Base-by-base conservation (phyloP, 2,888 invertebrate genomes). In the Lepidonotus clava region DNA sequence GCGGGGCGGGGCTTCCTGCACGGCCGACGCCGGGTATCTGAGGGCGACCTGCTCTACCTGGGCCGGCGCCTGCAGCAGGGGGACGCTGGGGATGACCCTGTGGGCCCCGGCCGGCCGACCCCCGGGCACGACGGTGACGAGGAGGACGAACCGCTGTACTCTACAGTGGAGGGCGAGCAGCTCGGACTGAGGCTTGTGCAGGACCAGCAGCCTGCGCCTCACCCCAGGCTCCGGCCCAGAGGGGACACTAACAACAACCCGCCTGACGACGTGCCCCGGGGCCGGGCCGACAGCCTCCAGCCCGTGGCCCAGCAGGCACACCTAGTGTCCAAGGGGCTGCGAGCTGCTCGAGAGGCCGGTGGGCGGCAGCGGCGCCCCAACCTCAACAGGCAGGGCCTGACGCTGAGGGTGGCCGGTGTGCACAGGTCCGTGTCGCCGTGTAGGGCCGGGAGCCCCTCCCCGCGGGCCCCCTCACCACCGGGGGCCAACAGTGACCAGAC, bases 221-320 rank as follows among this genome's bases (percentile, higher is more conserved):
- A 80, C 24, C 34, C 28, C 28, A 1, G 28, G 21, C 14, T 38
- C 32, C 34, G 46, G 11, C 8, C 2, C 21, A 41, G 2, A 32
- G 80, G 80, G 18, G 80, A 80, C 28, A 1, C 80, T 41, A 80
- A 80, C 24, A 80, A 80, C 46, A 80, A 80, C 28, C 80, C 80
- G 46, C 40, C 46, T 8, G 18, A 41, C 36, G 38, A 21, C 38
- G 36, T 0, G n/a, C 11, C 71, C 4, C 2, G 34, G 71, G 24
- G 5, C 38, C 5, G 14, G 56, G 24, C 5, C n/a, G 38, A 34
- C 71, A 71, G 14, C 34, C 36, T 11, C 4, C 71, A 34, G 4
- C 38, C 71, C 34, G 36, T 36, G 11, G 71, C 71, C 0, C 71
- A 71, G 21, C 71, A 71, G 34, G 71, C 36, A 18, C 71, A 38